Evolutionary conservation across 2,797 vertebrate species (phyloP), one percentile per base, ranked within the genome.

Genomic region (Echeneis naucrates): DNA sequence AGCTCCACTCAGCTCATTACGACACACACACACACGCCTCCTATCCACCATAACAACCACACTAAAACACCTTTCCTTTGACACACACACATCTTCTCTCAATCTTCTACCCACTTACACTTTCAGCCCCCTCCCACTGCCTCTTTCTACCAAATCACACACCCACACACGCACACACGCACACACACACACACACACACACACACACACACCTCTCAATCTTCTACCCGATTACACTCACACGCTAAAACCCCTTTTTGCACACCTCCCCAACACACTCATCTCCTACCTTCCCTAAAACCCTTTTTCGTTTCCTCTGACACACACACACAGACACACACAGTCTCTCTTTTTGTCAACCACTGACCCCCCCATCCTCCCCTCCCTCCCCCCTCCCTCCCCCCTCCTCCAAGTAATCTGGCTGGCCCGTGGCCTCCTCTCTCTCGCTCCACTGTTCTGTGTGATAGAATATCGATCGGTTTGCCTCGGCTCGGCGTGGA

Each of bases 381-480:
- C 75, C 52, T 47, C 56, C 9, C 9, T 13, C 32, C 30, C 33
- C 48, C 44, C 58, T 9, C 33, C 75, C 42, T 17, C 63, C 32
- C 52, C 10, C 83, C 78, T 51, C 86, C 84, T 45, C 80, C 68
- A 90, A 90, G 92, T 94, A 95, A 95, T 95, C 94, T 95, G 91
- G 89, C 92, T 91, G 90, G 90, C 90, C 91, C 92, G 84, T 92
- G 89, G 91, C 92, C 92, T 92, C 90, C 92, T 90, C 92, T 92
- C 94, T 92, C 90, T 92, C 93, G 93, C 93, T 95, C 92, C 94
- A 95, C 94, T 95, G 94, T 94, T 95, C 94, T 95, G 93, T 95
- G 93, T 94, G 94, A 95, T 95, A 94, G 94, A 94, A 94, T 94
- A 95, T 95, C 93, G 94, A 95, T 95, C 94, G 94, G 93, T 87